Percentiles rank a stretch among this genome's conserved stretches.
These are phyloP conservation scores for Palythoa heliodiscus DNA, from an alignment of 92 coral and sea anemone genomes.

Conservation along the genomic window DNA sequence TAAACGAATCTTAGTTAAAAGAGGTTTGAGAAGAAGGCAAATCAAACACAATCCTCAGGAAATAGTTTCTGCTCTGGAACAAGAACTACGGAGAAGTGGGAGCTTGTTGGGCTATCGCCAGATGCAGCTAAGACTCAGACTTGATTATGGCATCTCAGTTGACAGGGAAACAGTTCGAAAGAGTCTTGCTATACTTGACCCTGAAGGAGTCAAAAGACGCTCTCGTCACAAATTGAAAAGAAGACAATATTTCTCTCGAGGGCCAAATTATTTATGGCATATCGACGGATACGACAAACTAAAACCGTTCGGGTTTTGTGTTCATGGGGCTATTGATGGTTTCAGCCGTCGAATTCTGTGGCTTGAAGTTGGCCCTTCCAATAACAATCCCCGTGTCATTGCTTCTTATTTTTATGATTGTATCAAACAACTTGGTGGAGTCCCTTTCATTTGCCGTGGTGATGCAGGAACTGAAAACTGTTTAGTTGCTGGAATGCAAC, in stretches of 20 bases:
- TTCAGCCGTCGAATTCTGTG: conserved; percentile 1
- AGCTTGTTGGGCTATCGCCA: conserved; percentile 40
- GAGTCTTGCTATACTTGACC: conserved; percentile 41
- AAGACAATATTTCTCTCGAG: conserved; percentile 41
- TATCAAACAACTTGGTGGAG: not conserved
- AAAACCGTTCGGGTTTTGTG: not conserved
- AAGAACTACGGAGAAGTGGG: conserved; percentile 34
- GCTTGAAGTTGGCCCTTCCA: conserved; percentile 25
- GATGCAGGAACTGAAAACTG: conserved; percentile 37
- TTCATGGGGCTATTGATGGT: conserved; percentile 24
- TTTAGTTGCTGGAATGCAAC: conserved; percentile 25
- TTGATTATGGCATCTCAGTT: conserved; percentile 36
- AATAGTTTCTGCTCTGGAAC: conserved; percentile 14
- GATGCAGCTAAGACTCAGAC: conserved; percentile 34
- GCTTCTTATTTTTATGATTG: not conserved
- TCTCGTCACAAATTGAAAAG: conserved; percentile 33
- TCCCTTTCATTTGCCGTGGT: conserved; percentile 7
- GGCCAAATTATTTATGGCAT: conserved; percentile 24
- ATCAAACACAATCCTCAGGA: not conserved
- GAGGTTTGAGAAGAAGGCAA: not conserved
- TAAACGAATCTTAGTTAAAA: not conserved
- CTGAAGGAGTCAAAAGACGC: conserved; percentile 25
- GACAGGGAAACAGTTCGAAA: conserved; percentile 40
- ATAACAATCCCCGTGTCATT: conserved; percentile 15
- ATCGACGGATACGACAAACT: conserved; percentile 7